phyloP scores from a whole-genome alignment of 2,113 vertebrate genomes.

The Cepphus grylle region DNA sequence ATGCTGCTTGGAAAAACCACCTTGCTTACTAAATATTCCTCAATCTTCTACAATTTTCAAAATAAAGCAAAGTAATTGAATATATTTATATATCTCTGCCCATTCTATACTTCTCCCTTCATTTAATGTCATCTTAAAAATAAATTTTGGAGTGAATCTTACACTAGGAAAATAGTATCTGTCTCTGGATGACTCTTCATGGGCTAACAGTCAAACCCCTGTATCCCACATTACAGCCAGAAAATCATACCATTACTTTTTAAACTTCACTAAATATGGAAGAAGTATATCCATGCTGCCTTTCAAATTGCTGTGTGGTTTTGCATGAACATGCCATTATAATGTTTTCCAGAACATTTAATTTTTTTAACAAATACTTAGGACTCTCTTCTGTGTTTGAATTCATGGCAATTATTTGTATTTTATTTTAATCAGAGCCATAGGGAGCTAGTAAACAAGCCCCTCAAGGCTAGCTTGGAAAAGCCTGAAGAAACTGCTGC shows the following conservation, averaged over 20 bases:
- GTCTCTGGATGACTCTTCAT: not conserved
- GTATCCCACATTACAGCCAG: not conserved
- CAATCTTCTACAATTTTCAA: not conserved
- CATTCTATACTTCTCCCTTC: not conserved
- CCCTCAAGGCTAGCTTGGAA: constrained; percentile 3
- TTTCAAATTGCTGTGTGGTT: not conserved
- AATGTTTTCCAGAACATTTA: constrained; percentile 10
- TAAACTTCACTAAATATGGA: not conserved
- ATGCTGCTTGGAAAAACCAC: not conserved
- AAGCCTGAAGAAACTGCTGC: not conserved
- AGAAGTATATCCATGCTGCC: not conserved
- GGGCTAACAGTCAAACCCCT: not conserved
- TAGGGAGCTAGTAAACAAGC: not conserved
- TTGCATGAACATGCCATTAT: not conserved
- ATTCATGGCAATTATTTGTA: constrained; percentile 6
- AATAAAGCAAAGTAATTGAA: not conserved
- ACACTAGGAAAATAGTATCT: not conserved
- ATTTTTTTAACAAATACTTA: constrained; percentile 20
- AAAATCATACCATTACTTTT: not conserved
- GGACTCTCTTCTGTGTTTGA: not conserved
- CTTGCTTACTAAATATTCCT: not conserved
- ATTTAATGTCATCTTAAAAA: not conserved
- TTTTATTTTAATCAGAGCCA: constrained; percentile 34
- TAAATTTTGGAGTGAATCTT: not conserved
- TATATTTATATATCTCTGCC: not conserved